phyloP scores from a whole-genome alignment of 37 sponge, comb jelly and placozoan species.

The Spongilla lacustris region DNA sequence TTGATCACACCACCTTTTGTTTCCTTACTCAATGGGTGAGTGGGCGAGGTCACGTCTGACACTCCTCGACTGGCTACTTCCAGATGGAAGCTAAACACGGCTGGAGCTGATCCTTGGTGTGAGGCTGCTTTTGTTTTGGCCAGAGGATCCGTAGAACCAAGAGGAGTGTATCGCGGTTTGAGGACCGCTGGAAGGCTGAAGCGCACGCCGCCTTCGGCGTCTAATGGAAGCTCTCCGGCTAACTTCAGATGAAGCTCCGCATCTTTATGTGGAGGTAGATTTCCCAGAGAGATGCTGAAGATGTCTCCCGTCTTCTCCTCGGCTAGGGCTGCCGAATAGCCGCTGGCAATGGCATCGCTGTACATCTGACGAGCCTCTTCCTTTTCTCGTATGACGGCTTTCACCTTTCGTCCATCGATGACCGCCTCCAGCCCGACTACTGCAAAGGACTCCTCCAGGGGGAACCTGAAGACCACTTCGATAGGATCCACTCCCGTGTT shows the following conservation, averaged over 20 bases:
- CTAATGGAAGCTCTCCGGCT: conserved; percentile 49
- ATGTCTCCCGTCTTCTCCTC: conserved; percentile 83
- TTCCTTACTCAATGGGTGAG: conserved; percentile 30
- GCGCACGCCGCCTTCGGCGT: conserved; percentile 14
- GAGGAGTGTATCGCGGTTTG: conserved; percentile 56
- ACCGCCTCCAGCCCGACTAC: conserved; percentile 70
- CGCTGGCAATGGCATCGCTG: conserved; percentile 77
- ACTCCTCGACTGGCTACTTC: conserved; percentile 3
- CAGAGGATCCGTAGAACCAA: conserved; percentile 12
- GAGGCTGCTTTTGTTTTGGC: neutral
- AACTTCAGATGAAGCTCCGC: conserved; percentile 68
- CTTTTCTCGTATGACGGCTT: conserved; percentile 69
- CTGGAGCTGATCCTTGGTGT: conserved; percentile 2
- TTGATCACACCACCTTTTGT: neutral
- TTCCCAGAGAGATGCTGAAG: conserved; percentile 77
- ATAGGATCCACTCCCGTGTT: conserved; percentile 61
- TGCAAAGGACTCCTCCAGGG: conserved; percentile 72
- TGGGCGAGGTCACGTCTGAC: conserved; percentile 36
- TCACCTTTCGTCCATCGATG: conserved; percentile 66
- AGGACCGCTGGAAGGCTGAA: conserved; percentile 55
- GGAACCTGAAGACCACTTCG: conserved; percentile 77
- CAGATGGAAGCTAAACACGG: conserved; percentile 28
- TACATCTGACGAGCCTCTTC: conserved; percentile 74
- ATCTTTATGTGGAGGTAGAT: conserved; percentile 66
- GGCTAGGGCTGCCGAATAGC: conserved; percentile 66